Evolutionary conservation across 2,797 vertebrate species (phyloP), one percentile per base, ranked within the genome.

Genomic region (Pangasius macronema): DNA sequence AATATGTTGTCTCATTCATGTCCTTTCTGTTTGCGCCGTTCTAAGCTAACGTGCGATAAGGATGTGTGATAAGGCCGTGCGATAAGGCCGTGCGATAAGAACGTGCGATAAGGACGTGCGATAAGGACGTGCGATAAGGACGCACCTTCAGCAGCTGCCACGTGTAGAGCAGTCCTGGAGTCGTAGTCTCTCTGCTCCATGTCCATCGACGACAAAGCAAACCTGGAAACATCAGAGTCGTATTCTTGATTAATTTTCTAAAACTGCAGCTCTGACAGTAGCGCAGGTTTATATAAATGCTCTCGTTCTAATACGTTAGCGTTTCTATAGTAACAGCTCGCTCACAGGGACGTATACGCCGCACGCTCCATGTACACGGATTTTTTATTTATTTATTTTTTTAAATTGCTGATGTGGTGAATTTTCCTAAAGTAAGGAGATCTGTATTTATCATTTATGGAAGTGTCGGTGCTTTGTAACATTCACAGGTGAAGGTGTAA

Each of bases 111-210:
- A 39, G 39, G 39, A 3, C 2, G 14, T 33, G 65, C 36, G 30
- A n/a, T 63, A 3, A 57, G 55, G 59, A 33, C 14, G 16, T 36
- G n/a, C 18, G 65, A 51, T 3, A 36, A 65, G 68, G 24, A 14
- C 16, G 55, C 82, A 99, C 98, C 98, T 95, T 99, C 98, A 87
- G 98, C 98, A 0, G 98, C 97, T 0, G 98, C 98, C 10, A 99
- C 98, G 0, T 99, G 98, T 76, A 99, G 93, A 0, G 98, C 98
- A 3, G 98, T 98, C 90, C 98, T 95, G 7, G 98, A 99, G 94
- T 99, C 98, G 0, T 99, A 99, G 93, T 99, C 98, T 77, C 97
- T 95, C 91, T 99, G 98, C 86, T 99, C 98, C 98, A 99, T 99
- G 94, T 99, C 98, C 98, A 99, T 97, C 86, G 98, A 98, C 7